Evolutionary conservation across 2,888 invertebrate genomes (phyloP), one percentile per base, ranked within the genome.

Genomic region (Drosophila aldrichi): DNA sequence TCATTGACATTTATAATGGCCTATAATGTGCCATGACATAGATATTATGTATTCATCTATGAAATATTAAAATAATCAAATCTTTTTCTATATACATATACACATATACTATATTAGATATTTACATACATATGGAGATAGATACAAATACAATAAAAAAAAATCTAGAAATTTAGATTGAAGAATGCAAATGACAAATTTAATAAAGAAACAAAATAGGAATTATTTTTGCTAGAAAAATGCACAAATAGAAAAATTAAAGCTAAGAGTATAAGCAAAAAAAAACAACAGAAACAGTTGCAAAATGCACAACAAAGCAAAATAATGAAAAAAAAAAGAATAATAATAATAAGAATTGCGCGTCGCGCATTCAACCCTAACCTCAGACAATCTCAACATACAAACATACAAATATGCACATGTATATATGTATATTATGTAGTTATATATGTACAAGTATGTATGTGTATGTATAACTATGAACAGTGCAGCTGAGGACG

Each of bases 311-410:
- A 54, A 8, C 51, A 41, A 51, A 25, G 38, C n/a, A 20, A 22
- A 36, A 36, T 25, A 25, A 25, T 25, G 25, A 48, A 40, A 9
- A 25, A 43, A 40, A 57, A 51, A 43, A 41, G 14, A 51, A 6
- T n/a, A n/a, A n/a, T n/a, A n/a, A n/a, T n/a, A n/a, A n/a, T n/a
- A 66, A 32, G 32, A 64, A 58, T 62, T 69, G 70, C 70, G 69
- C 58, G 38, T 70, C 70, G 81, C 81, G 69, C 77, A 82, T 88
- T 84, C 85, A 85, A 88, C 88, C 88, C 90, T 91, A 91, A 91
- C 90, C 91, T 91, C 82, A 87, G 91, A 91, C 90, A 90, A 91
- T 88, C 58, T 75, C 14, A 8, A 34, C 49, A 49, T 4, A 20
- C 14, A 34, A 6, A 34, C 32, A 32, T 29, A 10, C 51, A 29